A percentile compares a stretch with the other conserved stretches of the same genome.
Evolutionary conservation across 2,888 invertebrate genomes (phyloP).

Genomic region (Phalera bucephala): DNA sequence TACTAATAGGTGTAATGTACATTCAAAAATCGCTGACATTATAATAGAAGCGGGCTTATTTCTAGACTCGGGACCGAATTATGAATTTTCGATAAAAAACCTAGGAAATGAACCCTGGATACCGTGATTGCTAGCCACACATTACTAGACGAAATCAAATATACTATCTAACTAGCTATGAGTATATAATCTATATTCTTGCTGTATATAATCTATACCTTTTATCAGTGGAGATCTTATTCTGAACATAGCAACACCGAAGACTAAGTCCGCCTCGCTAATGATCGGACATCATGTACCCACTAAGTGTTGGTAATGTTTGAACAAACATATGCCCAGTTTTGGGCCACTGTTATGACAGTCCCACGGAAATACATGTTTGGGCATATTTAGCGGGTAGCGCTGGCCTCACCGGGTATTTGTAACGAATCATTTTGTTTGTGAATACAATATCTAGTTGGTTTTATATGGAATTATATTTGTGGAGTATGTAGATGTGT

Average conservation of each 20-base stretch:
- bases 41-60: no score
- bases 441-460: constrained; percentile 15
- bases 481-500: no score
- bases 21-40: no score
- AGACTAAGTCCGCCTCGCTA: constrained; percentile 30
- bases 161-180: no score
- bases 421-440: constrained; percentile 38
- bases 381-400: constrained; percentile 50
- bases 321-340: constrained; percentile 45
- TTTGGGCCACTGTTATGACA: constrained; percentile 39
- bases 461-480: constrained; percentile 2
- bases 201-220: no score
- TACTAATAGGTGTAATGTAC: no score
- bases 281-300: constrained; percentile 52
- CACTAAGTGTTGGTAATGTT: constrained; percentile 56
- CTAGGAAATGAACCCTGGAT: no score
- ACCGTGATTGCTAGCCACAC: no score
- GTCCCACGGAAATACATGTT: constrained; percentile 66
- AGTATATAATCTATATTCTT: no score
- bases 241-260: constrained; percentile 16
- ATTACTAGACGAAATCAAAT: no score
- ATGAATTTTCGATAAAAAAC: no score
- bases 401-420: constrained; percentile 34
- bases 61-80: no score
- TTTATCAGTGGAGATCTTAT: not conserved